These are phyloP conservation scores for Leucopternis melanops DNA, from an alignment of 2,113 vertebrate genomes.

Conservation along the genomic window DNA sequence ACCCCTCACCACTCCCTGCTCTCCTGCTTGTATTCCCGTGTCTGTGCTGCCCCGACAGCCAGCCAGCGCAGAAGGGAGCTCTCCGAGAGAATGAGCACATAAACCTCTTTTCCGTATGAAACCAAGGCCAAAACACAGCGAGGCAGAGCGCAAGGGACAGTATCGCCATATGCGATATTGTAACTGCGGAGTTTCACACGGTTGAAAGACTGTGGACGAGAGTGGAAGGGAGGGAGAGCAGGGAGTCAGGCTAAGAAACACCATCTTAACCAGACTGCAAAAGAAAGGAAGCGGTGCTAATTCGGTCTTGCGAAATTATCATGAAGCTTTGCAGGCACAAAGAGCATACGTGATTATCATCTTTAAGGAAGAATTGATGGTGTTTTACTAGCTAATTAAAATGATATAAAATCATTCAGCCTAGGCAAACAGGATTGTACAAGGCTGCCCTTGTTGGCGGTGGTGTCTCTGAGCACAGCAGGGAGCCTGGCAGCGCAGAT, in stretches of 20 bases:
- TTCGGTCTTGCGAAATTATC: not conserved
- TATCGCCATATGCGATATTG: rapidly evolving
- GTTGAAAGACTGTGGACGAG: not conserved
- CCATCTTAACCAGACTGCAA: not conserved
- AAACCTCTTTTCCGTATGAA: not conserved
- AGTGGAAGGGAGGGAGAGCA: not conserved
- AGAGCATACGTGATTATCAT: rapidly evolving
- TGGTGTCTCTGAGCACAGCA: not conserved
- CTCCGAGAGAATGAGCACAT: not conserved
- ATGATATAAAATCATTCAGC: not conserved
- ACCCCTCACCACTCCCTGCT: not conserved
- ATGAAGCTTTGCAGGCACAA: not conserved
- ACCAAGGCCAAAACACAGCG: not conserved
- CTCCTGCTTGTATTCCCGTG: not conserved
- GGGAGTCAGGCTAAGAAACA: not conserved
- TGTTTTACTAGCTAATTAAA: not conserved
- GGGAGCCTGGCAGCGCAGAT: conserved; percentile 4
- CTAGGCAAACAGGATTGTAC: not conserved
- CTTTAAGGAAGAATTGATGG: not conserved
- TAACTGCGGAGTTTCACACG: not conserved
- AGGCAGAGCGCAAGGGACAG: not conserved
- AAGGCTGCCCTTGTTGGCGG: not conserved
- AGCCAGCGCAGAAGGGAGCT: not conserved
- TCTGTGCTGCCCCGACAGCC: not conserved
- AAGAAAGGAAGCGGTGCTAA: not conserved